phyloP scores from a whole-genome alignment of 2,113 vertebrate genomes.

The Nothobranchius kuhntae region DNA sequence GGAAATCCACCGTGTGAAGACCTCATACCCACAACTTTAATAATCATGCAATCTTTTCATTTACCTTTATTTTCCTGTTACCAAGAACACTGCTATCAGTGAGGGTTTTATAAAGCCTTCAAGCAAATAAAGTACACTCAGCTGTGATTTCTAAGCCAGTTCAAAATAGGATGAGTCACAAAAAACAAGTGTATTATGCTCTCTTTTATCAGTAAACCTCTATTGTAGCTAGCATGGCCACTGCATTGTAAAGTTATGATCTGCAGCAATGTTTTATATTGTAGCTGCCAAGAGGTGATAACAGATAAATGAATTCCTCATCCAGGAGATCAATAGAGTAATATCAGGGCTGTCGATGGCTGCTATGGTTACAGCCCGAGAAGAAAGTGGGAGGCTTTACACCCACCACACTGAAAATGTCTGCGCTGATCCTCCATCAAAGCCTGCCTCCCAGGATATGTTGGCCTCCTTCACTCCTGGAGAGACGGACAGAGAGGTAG shows the following conservation, averaged over 20 bases:
- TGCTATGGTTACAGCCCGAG: constrained; percentile 71
- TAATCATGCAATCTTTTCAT: background rate
- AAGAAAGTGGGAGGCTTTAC: constrained; percentile 61
- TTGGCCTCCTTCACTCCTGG: constrained; percentile 83
- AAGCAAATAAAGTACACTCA: background rate
- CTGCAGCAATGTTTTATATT: constrained; percentile 31
- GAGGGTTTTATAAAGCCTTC: background rate
- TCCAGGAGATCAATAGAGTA: constrained; percentile 67
- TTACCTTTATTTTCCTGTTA: background rate
- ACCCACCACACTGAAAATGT: constrained; percentile 92
- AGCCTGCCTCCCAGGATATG: constrained; percentile 92
- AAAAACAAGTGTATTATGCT: background rate
- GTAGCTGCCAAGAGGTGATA: constrained; percentile 63
- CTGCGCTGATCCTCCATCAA: constrained; percentile 92
- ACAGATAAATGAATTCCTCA: constrained; percentile 66
- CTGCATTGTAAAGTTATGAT: constrained; percentile 36
- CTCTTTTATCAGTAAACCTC: constrained; percentile 14
- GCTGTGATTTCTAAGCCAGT: constrained; percentile 8
- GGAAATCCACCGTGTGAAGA: too few relatives aligned
- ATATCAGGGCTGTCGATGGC: constrained; percentile 58
- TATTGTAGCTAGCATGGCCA: constrained; percentile 27
- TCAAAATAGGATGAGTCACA: constrained; percentile 17
- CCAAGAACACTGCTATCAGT: background rate
- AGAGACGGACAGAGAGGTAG: constrained; percentile 84
- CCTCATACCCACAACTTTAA: background rate